These are phyloP conservation scores for Hippocampus mohnikei DNA, from an alignment of 2,113 vertebrate species.

Conservation along the genomic window DNA sequence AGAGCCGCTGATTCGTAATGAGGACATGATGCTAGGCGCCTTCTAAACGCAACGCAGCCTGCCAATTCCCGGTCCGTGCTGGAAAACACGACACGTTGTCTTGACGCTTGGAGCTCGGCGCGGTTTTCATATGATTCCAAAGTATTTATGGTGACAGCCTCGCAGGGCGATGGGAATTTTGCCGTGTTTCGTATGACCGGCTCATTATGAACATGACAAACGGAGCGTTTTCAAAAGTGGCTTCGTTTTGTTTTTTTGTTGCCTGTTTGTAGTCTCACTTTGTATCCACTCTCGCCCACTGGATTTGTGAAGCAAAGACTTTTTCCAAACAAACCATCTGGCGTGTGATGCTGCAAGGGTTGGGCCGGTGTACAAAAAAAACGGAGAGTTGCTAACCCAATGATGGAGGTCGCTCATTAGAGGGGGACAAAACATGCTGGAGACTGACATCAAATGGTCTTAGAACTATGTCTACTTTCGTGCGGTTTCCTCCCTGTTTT, in stretches of 20 bases:
- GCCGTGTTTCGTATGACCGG: background rate
- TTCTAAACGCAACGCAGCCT: constrained; percentile 51
- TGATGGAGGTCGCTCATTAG: background rate
- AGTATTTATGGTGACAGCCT: background rate
- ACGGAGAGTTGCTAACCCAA: background rate
- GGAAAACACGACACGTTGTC: constrained; percentile 9
- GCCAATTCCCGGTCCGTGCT: constrained; percentile 33
- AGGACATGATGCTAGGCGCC: constrained; percentile 45
- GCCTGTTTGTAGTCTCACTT: background rate
- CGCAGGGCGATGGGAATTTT: background rate
- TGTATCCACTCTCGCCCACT: background rate
- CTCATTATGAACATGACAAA: background rate
- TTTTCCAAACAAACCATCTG: background rate
- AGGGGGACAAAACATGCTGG: background rate
- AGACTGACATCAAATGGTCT: background rate
- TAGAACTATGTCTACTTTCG: no score
- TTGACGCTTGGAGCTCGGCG: background rate
- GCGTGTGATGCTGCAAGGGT: background rate
- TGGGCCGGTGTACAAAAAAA: background rate
- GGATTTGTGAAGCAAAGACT: background rate
- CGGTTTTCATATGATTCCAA: background rate
- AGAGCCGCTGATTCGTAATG: constrained; percentile 42
- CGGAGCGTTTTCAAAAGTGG: background rate
- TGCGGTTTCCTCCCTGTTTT: no score
- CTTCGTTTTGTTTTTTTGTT: background rate